Conservation (phyloP, 2,113 vertebrate species). For the Gavialis gangeticus region DNA sequence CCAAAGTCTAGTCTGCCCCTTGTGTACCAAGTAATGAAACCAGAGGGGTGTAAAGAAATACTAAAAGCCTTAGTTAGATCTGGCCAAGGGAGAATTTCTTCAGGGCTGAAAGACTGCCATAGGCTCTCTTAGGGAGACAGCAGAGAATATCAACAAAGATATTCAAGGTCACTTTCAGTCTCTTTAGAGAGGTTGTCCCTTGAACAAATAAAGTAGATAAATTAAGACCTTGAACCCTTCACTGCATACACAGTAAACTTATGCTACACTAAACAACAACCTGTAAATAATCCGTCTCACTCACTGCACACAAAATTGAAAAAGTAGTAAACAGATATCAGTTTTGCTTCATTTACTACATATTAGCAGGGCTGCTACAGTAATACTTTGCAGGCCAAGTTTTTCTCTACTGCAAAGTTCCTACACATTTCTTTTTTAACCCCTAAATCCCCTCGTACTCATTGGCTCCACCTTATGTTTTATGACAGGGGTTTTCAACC, state of each 20-base stretch:
- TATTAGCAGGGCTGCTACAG: rapidly evolving
- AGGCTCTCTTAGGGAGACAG: not conserved
- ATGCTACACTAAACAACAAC: not conserved
- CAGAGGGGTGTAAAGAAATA: not conserved
- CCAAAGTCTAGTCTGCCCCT: not conserved
- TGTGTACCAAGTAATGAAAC: not conserved
- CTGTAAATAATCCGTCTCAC: not conserved
- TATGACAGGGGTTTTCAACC: no score
- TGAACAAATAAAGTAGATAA: not conserved
- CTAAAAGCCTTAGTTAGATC: not conserved
- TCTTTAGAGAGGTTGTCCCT: not conserved
- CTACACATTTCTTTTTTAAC: not conserved
- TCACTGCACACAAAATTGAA: not conserved
- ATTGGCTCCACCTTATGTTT: no score
- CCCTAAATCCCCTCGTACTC: not conserved
- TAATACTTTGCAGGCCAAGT: not conserved
- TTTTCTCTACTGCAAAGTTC: not conserved
- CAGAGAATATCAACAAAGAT: not conserved
- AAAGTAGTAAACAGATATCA: not conserved
- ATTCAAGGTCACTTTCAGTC: not conserved
- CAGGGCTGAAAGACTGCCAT: not conserved
- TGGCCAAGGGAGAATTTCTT: not conserved
- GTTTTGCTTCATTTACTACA: not conserved
- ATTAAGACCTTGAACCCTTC: not conserved
- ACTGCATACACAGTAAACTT: not conserved